Evolutionary conservation across 1,140 invertebrate genomes (phyloP).

Genomic region (Drosophila ananassae): DNA sequence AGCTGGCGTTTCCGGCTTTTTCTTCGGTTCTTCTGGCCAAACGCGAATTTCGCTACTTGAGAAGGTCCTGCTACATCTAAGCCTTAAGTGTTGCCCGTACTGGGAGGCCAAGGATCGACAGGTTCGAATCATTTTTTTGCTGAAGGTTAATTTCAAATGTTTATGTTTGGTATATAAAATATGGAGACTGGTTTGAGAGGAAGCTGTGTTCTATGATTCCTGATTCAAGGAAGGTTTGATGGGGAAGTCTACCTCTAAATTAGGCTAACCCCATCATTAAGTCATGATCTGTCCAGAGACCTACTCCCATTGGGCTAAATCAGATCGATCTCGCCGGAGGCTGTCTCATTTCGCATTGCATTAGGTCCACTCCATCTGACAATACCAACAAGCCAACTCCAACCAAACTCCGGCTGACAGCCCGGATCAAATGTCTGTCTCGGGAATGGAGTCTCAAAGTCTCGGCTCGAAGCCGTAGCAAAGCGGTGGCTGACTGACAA

Average conservation of each 20-base stretch:
- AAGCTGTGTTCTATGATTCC: neutral
- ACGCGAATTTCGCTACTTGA: neutral
- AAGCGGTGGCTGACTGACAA: conserved; percentile 48
- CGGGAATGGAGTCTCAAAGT: conserved; percentile 4
- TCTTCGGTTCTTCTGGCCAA: conserved; percentile 1
- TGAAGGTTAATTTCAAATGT: neutral
- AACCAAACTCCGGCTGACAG: conserved; percentile 49
- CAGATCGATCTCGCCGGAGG: conserved; percentile 1
- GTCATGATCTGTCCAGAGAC: conserved; percentile 19
- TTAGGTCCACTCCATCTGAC: conserved; percentile 20
- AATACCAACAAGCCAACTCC: conserved; percentile 23
- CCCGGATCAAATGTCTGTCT: conserved; percentile 46
- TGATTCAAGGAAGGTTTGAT: neutral
- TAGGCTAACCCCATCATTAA: conserved; percentile 4
- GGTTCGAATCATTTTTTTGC: conserved; percentile 6
- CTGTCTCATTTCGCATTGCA: conserved; percentile 32
- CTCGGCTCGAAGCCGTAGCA: conserved; percentile 30
- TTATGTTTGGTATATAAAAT: neutral
- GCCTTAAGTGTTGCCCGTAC: neutral
- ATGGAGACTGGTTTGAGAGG: neutral
- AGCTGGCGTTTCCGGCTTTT: neutral
- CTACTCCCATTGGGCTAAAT: conserved; percentile 25
- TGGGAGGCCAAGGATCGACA: neutral
- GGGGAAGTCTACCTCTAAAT: neutral
- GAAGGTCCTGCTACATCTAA: neutral